Evolutionary conservation across 1,140 invertebrate species (phyloP).

Genomic region (Epicauta chinensis): DNA sequence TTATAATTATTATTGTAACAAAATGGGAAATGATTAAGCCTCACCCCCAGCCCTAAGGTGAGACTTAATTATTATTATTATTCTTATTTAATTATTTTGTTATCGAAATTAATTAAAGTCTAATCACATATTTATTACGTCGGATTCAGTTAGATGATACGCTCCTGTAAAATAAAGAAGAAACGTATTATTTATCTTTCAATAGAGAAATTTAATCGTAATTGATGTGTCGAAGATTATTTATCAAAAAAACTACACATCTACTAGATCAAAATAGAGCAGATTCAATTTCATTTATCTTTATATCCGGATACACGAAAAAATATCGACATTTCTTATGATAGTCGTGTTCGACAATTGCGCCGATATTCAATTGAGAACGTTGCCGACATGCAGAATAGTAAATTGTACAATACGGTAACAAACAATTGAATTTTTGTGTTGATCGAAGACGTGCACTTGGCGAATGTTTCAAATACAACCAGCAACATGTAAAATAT

Average conservation of each 20-base stretch:
- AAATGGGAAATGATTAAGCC: slow-evolving; percentile 12
- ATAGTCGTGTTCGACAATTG: background rate
- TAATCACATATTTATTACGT: slow-evolving; percentile 6
- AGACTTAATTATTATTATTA: slow-evolving; percentile 13
- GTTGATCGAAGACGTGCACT: too few species aligned
- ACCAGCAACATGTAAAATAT: too few species aligned
- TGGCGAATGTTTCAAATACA: too few species aligned
- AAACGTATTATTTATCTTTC: too few species aligned
- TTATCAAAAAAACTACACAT: too few species aligned
- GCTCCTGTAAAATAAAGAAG: too few species aligned
- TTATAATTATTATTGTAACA: slow-evolving; percentile 2
- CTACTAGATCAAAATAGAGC: too few species aligned
- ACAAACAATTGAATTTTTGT: slow-evolving; percentile 8
- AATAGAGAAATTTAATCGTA: too few species aligned
- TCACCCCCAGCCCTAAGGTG: slow-evolving; percentile 22
- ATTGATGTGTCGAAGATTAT: too few species aligned
- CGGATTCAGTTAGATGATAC: slow-evolving; percentile 10
- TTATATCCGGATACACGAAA: background rate
- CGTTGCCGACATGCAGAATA: slow-evolving; percentile 5
- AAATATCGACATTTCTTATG: slow-evolving; percentile 8
- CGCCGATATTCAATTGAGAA: background rate
- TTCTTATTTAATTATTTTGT: slow-evolving; percentile 1
- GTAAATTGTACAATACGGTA: slow-evolving; percentile 3
- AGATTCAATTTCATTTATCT: slow-evolving; percentile 4
- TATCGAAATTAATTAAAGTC: slow-evolving; percentile 14